A percentile compares a stretch with the other conserved stretches of the same genome.
These are phyloP conservation scores for Galagoides demidoff DNA, from an alignment of 2,797 vertebrate species.

Conservation along the genomic window DNA sequence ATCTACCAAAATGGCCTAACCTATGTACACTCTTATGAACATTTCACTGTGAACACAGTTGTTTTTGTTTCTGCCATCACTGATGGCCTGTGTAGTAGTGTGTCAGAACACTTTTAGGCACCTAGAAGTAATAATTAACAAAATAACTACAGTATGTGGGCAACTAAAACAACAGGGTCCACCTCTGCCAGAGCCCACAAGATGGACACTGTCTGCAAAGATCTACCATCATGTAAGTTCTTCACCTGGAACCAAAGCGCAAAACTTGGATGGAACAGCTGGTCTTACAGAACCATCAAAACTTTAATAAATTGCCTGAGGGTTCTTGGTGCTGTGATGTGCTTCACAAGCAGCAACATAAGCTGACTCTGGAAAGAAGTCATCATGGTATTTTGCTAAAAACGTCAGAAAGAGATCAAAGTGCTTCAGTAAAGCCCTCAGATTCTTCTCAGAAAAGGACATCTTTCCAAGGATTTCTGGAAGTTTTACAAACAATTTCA, in stretches of 20 bases:
- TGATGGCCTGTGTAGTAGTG: conserved; percentile 52
- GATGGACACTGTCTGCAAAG: conserved; percentile 9
- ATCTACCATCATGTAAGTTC: conserved; percentile 50
- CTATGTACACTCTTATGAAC: not conserved
- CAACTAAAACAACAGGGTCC: conserved; percentile 69
- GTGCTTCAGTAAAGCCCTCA: conserved; percentile 97
- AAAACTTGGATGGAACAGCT: conserved; percentile 64
- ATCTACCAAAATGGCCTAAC: not conserved
- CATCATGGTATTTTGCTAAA: conserved; percentile 98
- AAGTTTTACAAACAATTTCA: conserved; percentile 98
- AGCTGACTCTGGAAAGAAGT: conserved; percentile 97
- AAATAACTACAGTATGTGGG: conserved; percentile 51
- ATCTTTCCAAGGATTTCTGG: conserved; percentile 99
- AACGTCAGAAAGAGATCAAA: conserved; percentile 98
- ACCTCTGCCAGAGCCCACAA: conserved; percentile 32
- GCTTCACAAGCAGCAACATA: conserved; percentile 98
- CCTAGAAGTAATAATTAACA: conserved; percentile 65
- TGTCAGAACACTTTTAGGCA: conserved; percentile 67
- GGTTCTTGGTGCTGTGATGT: conserved; percentile 97
- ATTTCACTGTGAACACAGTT: not conserved
- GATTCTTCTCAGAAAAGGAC: conserved; percentile 97
- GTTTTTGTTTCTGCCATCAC: not conserved
- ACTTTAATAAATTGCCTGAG: conserved; percentile 93
- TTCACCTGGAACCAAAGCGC: conserved; percentile 50
- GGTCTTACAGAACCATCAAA: conserved; percentile 50